Evolutionary conservation across 2,113 vertebrate genomes (phyloP).

Genomic region (Otolemur garnettii): DNA sequence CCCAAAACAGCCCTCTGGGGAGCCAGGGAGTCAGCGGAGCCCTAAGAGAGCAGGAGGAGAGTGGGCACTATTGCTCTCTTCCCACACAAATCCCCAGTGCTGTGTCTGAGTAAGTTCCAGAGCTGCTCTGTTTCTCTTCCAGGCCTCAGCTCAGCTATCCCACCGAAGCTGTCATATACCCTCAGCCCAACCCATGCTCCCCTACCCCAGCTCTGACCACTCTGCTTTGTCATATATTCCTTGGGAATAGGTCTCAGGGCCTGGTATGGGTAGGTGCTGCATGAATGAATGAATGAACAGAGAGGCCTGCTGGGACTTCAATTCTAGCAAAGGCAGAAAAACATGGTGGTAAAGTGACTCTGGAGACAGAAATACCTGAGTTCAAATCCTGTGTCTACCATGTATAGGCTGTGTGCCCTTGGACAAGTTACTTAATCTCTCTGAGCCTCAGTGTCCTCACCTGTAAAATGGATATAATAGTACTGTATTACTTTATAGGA

Average conservation of each 20-base stretch:
- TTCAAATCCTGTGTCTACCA: neutral
- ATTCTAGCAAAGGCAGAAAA: neutral
- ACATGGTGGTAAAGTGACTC: neutral
- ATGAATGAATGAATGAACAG: neutral
- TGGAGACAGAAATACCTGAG: neutral
- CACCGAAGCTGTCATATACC: fast-evolving
- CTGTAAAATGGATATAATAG: neutral
- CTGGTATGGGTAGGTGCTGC: neutral
- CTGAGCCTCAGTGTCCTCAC: neutral
- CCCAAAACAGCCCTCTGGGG: neutral
- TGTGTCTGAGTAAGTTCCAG: neutral
- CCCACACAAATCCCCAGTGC: fast-evolving
- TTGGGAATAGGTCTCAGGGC: neutral
- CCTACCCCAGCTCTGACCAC: neutral
- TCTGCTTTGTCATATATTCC: neutral
- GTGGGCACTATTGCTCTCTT: neutral
- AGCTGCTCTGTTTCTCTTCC: neutral
- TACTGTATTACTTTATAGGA: neutral
- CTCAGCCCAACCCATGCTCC: neutral
- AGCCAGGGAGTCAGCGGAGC: too few relatives aligned
- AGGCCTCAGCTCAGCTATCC: neutral
- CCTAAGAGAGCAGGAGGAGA: neutral
- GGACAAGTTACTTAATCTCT: neutral
- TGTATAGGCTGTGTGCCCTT: neutral
- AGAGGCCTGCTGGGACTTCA: neutral